Percentiles rank a stretch among this genome's conserved stretches.
Conservation (phyloP, 1,140 invertebrate genomes). For the Pseudomyrmex dendroicus region DNA sequence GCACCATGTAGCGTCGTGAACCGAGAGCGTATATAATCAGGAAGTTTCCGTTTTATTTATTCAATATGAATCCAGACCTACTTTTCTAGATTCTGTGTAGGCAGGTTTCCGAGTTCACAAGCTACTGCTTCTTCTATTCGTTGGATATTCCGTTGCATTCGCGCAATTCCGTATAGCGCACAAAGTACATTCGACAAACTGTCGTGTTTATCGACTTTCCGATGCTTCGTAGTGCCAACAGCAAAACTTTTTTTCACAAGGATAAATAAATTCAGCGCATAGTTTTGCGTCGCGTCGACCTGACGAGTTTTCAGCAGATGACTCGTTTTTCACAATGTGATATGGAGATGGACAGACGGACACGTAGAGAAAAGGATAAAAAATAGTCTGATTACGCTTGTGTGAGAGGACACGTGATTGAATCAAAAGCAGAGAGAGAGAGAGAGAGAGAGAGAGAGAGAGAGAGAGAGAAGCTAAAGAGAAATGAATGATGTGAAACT, state of each 20-base stretch:
- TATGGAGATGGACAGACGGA: slow-evolving; percentile 75
- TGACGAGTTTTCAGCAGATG: slow-evolving; percentile 8
- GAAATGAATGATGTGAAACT: slow-evolving; percentile 64
- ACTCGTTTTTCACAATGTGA: slow-evolving; percentile 57
- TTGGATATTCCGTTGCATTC: background rate
- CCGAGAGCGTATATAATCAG: slow-evolving; percentile 3
- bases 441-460: slow-evolving; percentile 54
- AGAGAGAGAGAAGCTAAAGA: slow-evolving; percentile 15
- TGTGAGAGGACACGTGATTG: slow-evolving; percentile 1
- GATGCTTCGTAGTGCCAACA: too few relatives aligned
- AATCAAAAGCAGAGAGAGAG: slow-evolving; percentile 39
- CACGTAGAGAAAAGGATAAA: slow-evolving; percentile 60
- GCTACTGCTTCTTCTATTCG: background rate
- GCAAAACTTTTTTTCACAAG: background rate
- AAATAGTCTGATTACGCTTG: slow-evolving; percentile 39
- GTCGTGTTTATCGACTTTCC: slow-evolving; percentile 18
- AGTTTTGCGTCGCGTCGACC: background rate
- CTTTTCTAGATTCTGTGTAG: background rate
- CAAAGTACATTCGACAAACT: slow-evolving; percentile 29
- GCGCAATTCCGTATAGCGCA: slow-evolving; percentile 2
- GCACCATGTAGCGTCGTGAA: background rate
- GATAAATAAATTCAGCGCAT: slow-evolving; percentile 19
- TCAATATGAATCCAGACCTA: background rate
- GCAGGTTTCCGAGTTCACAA: slow-evolving; percentile 1
- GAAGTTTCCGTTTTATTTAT: slow-evolving; percentile 42